Evolutionary conservation across 1,140 invertebrate species (phyloP), one percentile per base, ranked within the genome.

Genomic region (Aphis craccivora): DNA sequence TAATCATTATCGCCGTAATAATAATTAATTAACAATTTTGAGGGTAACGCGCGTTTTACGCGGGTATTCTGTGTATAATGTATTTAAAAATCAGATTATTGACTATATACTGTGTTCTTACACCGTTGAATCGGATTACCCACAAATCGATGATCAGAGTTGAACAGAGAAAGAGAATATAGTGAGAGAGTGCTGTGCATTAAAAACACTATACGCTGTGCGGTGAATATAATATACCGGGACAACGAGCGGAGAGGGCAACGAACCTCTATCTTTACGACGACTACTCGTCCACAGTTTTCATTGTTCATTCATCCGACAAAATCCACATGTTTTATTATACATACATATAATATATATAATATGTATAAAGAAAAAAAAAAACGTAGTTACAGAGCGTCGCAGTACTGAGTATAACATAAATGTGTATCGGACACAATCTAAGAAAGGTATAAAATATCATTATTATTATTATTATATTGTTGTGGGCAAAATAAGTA

Each of bases 241-340:
- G 88, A 55, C 51, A 40, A 55, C 88, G 35, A n/a, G 51, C 45
- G 43, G 23, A 55, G 51, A 89, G 88, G 88, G 51, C 88, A 89
- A 89, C 88, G 88, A 89, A 89, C 88, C 51, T 55, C 51, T 55
- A n/a, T 76, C 35, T 89, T 53, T 40, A 40, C 51, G 48, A 45
- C 88, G 48, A 89, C 86, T 14, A 35, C 30, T 89, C 51, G 88
- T 53, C 88, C 87, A 89, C 35, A 37, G 35, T 89, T 89, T 55
- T 55, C 88, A 89, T 89, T 89, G 88, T 89, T 89, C 88, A 55
- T 89, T 89, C 88, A 55, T 53, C 88, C 88, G 51, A 55, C 88
- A 55, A 89, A 89, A 89, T 89, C 88, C 88, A 89, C 51, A 89
- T 53, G 88, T 55, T 53, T 87, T 87, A 87, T 51, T 87, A 35